Evolutionary conservation across 2,113 vertebrate species (phyloP).

Genomic region (Orientallactaga bullata): DNA sequence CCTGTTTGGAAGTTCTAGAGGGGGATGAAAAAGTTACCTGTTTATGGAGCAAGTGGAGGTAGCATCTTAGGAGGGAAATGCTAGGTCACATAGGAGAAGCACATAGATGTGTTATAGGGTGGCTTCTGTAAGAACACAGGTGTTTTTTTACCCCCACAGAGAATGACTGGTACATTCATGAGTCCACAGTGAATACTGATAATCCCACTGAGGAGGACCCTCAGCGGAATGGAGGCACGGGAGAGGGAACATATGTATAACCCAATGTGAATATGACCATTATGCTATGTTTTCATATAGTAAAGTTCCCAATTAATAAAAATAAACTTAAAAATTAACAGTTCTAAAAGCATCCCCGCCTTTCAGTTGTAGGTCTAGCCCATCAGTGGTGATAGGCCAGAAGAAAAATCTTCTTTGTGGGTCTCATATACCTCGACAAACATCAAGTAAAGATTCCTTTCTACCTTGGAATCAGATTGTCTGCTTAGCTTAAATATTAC

Average conservation of each 20-base stretch:
- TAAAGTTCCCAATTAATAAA: too few relatives aligned
- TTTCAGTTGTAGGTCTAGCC: not conserved
- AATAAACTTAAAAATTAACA: too few relatives aligned
- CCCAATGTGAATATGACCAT: too few relatives aligned
- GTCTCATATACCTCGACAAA: not conserved
- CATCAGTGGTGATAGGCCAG: not conserved
- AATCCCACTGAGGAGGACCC: too few relatives aligned
- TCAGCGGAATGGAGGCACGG: too few relatives aligned
- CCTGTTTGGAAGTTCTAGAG: not conserved
- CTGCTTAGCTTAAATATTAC: not conserved
- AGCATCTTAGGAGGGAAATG: not conserved
- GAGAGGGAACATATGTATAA: too few relatives aligned
- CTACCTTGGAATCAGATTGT: not conserved
- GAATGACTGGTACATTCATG: too few relatives aligned
- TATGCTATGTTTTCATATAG: too few relatives aligned
- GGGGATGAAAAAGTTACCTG: not conserved
- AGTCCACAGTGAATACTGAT: too few relatives aligned
- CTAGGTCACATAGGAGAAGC: not conserved
- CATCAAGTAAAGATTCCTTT: conserved; percentile 25
- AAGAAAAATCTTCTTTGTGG: not conserved
- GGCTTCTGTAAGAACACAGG: not conserved
- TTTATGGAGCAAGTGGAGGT: not conserved
- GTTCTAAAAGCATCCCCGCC: not conserved
- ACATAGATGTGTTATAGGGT: not conserved
- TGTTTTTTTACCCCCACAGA: too few relatives aligned